phyloP scores from a whole-genome alignment of 2,888 invertebrate genomes.

The Timandra comae region DNA sequence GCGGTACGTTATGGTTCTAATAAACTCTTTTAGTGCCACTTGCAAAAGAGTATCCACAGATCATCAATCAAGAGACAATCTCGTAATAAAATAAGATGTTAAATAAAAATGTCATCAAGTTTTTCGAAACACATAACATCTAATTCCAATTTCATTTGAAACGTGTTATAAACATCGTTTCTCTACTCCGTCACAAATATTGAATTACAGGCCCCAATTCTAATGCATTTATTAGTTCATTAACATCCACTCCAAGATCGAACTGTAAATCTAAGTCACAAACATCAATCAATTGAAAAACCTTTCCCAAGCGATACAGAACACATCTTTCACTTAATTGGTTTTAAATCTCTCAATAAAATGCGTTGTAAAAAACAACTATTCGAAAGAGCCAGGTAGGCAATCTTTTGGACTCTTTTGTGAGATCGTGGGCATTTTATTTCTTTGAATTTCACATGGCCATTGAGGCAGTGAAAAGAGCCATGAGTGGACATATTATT shows the following conservation, averaged over 20 bases:
- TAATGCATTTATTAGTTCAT: neutral
- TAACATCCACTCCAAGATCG: neutral
- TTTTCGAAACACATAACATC: no score
- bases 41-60: no score
- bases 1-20: no score
- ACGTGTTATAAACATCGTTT: no score
- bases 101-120: no score
- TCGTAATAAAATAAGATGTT: no score
- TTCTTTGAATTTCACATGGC: conserved; percentile 1
- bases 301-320: conserved; percentile 17
- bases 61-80: no score
- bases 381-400: conserved; percentile 32
- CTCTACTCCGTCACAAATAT: no score
- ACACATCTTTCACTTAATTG: conserved; percentile 52
- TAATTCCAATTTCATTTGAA: no score
- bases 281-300: neutral
- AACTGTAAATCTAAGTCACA: neutral
- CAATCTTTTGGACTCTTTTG: conserved; percentile 1
- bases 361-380: conserved; percentile 24
- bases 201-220: no score
- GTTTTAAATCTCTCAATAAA: conserved; percentile 50
- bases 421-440: conserved; percentile 9
- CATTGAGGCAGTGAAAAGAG: conserved; percentile 17
- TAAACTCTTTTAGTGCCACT: no score
- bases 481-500: conserved; percentile 19